phyloP scores from a whole-genome alignment of 2,113 vertebrate species.

The Gadus macrocephalus region DNA sequence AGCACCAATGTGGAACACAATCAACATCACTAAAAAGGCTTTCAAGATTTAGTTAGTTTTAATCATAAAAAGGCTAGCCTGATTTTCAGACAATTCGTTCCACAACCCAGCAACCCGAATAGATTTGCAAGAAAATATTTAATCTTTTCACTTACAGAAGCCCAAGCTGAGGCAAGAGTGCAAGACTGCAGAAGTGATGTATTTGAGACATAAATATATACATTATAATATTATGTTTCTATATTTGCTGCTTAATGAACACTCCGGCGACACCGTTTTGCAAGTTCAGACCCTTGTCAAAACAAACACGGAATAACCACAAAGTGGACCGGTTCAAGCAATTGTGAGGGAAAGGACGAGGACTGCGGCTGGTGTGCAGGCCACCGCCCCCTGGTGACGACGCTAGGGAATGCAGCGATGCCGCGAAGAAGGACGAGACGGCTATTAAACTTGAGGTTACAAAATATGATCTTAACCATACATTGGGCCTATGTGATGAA shows the following conservation, averaged over 20 bases:
- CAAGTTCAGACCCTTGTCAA: slow-evolving; percentile 50
- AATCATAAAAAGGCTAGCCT: no score
- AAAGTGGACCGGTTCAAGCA: slow-evolving; percentile 24
- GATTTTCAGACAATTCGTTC: no score
- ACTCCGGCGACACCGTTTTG: slow-evolving; percentile 31
- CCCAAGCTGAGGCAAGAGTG: slow-evolving; percentile 23
- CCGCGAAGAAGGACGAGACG: neutral
- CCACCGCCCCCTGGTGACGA: slow-evolving; percentile 54
- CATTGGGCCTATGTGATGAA: no score
- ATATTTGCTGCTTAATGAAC: slow-evolving; percentile 35
- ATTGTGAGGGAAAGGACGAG: slow-evolving; percentile 25
- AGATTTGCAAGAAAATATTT: no score
- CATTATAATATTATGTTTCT: slow-evolving; percentile 12
- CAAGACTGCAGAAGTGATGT: slow-evolving; percentile 6
- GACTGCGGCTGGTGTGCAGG: neutral
- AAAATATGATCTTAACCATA: no score
- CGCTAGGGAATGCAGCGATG: slow-evolving; percentile 31
- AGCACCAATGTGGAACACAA: no score
- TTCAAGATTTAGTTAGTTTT: no score
- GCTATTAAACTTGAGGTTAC: no score
- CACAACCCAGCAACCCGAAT: no score
- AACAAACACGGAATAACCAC: slow-evolving; percentile 59
- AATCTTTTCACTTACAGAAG: neutral
- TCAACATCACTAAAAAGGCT: no score
- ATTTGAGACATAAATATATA: slow-evolving; percentile 7